phyloP scores from a whole-genome alignment of 2,113 vertebrate species.

The Vimba vimba region DNA sequence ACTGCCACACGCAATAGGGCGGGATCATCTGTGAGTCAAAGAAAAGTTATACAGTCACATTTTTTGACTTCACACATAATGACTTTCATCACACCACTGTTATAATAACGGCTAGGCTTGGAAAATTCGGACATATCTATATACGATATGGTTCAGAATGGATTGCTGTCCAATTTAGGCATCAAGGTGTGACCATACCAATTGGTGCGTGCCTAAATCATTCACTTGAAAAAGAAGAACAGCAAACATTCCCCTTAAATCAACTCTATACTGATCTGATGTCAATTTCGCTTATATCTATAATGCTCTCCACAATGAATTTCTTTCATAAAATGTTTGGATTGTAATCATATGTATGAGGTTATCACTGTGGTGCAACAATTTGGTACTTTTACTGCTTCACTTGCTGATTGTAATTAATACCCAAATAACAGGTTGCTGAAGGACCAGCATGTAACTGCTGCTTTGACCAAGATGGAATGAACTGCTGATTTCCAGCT shows the following conservation, averaged over 20 bases:
- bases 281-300: background rate
- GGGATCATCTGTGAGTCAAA: background rate
- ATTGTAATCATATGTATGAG: background rate
- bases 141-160: background rate
- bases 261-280: background rate
- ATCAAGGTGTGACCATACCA: background rate
- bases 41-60: background rate
- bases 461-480: background rate
- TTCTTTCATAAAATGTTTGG: background rate
- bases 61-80: background rate
- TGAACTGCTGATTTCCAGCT: background rate
- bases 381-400: background rate
- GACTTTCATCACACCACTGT: background rate
- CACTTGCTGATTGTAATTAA: slow-evolving; percentile 18
- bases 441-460: background rate
- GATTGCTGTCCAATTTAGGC: slow-evolving; percentile 14
- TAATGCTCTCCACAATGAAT: background rate
- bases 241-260: background rate
- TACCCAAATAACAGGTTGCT: background rate
- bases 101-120: background rate
- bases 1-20: too few relatives aligned
- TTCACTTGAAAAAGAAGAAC: background rate
- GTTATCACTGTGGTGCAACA: background rate
- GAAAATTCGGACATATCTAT: background rate
- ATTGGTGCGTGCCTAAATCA: slow-evolving; percentile 15